phyloP scores from a whole-genome alignment of 2,888 invertebrate species.

The Furcula furcula region DNA sequence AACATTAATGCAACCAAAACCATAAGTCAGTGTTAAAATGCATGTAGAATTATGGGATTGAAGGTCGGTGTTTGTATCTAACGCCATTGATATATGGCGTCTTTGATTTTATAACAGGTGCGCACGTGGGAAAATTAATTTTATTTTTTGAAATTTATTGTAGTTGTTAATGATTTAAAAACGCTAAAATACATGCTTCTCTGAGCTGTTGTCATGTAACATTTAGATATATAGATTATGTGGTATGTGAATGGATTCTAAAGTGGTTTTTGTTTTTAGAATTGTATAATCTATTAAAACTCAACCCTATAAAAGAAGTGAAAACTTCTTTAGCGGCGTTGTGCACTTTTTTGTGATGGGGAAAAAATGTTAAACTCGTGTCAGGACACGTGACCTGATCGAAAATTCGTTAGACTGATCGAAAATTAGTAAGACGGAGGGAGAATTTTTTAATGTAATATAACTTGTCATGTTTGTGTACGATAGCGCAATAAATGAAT shows the following conservation, averaged over 20 bases:
- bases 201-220: background rate
- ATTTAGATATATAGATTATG: background rate
- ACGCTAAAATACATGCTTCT: background rate
- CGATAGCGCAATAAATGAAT: no score
- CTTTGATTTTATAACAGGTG: slow-evolving; percentile 38
- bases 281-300: no score
- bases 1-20: background rate
- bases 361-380: no score
- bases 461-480: no score
- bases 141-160: slow-evolving; percentile 24
- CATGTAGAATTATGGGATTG: slow-evolving; percentile 35
- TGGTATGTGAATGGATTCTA: background rate
- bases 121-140: slow-evolving; percentile 28
- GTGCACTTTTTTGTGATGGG: no score
- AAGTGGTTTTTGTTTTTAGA: no score
- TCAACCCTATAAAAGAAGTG: no score
- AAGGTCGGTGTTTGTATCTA: slow-evolving; percentile 26
- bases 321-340: no score
- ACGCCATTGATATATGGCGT: slow-evolving; percentile 37
- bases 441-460: no score
- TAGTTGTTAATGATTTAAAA: slow-evolving; percentile 6
- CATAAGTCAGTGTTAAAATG: slow-evolving; percentile 26
- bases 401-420: no score
- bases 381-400: no score
- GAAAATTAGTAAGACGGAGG: no score